These are phyloP conservation scores for Chirona hameri DNA, from an alignment of 2,888 invertebrate species.

Conservation along the genomic window DNA sequence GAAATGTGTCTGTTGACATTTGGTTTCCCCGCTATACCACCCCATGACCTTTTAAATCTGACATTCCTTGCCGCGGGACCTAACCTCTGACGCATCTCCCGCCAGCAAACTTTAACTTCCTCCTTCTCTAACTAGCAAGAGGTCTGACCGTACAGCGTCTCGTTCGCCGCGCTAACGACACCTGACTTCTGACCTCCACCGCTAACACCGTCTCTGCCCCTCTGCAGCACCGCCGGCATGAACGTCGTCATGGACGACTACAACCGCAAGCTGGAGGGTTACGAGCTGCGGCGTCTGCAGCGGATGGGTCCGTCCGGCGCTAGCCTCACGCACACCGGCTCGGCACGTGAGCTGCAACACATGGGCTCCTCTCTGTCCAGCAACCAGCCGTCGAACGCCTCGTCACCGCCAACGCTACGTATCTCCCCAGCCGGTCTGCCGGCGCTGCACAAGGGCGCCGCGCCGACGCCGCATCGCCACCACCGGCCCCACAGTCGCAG, in stretches of 20 bases:
- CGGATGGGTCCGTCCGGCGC: background rate
- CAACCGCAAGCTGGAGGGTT: constrained; percentile 12
- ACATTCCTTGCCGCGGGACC: background rate
- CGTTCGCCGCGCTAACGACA: background rate
- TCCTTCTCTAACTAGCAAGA: background rate
- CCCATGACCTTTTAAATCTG: background rate
- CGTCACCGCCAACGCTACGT: constrained; percentile 13
- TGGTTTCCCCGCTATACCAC: no score
- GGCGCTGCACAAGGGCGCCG: background rate
- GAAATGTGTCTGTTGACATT: background rate
- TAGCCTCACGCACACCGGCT: constrained; percentile 1
- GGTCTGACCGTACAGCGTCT: background rate
- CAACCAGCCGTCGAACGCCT: constrained; percentile 23
- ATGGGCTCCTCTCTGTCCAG: constrained; percentile 30
- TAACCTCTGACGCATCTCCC: background rate
- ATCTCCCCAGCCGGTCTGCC: background rate
- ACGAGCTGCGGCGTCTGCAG: constrained; percentile 27
- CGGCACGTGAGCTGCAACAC: constrained; percentile 9
- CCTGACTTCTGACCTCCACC: background rate
- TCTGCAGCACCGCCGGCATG: background rate
- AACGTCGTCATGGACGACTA: constrained; percentile 29
- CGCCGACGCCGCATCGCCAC: background rate
- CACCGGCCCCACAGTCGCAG: constrained; percentile 25
- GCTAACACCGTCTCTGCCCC: background rate
- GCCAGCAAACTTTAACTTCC: background rate